phyloP scores from a whole-genome alignment of 2,113 vertebrate genomes.

The Oryzias woworae region DNA sequence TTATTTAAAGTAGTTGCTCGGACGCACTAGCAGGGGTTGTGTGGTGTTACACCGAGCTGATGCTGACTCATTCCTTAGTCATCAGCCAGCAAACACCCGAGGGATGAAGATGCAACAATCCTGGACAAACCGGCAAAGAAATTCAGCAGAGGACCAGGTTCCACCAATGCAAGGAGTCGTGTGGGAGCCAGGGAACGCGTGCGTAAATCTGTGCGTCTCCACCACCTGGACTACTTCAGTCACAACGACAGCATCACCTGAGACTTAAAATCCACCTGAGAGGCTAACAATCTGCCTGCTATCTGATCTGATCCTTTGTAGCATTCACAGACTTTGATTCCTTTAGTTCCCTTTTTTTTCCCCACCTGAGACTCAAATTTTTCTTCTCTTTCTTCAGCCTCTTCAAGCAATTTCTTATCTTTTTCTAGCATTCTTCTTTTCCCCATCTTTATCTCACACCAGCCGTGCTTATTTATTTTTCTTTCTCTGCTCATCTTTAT shows the following conservation, averaged over 20 bases:
- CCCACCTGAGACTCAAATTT: slow-evolving; percentile 37
- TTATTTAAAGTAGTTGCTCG: no score
- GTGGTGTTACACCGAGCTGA: slow-evolving; percentile 39
- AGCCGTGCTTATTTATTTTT: slow-evolving; percentile 20
- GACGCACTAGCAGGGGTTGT: slow-evolving; percentile 17
- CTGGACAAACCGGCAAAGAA: slow-evolving; percentile 19
- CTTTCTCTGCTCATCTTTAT: slow-evolving; percentile 48
- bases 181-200: slow-evolving; percentile 26
- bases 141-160: slow-evolving; percentile 36
- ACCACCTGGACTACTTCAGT: slow-evolving; percentile 38
- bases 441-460: slow-evolving; percentile 43
- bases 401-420: slow-evolving; percentile 42
- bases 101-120: slow-evolving; percentile 25
- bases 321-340: slow-evolving; percentile 38
- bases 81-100: slow-evolving; percentile 54
- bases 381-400: slow-evolving; percentile 13
- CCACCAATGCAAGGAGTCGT: slow-evolving; percentile 37
- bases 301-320: slow-evolving; percentile 33
- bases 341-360: slow-evolving; percentile 27
- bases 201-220: slow-evolving; percentile 33
- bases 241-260: slow-evolving; percentile 43
- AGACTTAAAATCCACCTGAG: slow-evolving; percentile 34
- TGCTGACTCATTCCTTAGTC: slow-evolving; percentile 54
- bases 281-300: slow-evolving; percentile 31
- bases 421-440: slow-evolving; percentile 29